Base-by-base conservation (phyloP, 2,888 invertebrate genomes). In the Lepas anatifera region DNA sequence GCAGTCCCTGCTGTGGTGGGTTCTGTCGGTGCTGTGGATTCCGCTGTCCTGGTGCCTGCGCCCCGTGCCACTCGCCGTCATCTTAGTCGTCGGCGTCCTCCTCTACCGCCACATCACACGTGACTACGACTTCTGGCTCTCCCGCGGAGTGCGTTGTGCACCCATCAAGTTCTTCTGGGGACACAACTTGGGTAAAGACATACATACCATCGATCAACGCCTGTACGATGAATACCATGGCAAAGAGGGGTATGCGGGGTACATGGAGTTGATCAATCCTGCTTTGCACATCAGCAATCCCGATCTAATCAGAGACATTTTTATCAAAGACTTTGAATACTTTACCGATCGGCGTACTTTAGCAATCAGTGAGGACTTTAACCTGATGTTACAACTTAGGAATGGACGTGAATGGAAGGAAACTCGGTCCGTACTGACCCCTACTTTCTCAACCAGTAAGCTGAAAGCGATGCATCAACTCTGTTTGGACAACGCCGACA, bases 401-500 rank as follows among this genome's bases (percentile, higher is more conserved):
- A 35, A 35, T 11, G 64, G 39, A 3, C 22, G 8, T 22, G 13
- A 64, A 18, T 64, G 64, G 64, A 64, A 64, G 64, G 64, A 37
- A 2, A n/a, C 25, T 8, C 22, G 64, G 8, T 2, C 37, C 10
- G n/a, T 37, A 4, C 35, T 64, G 64, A 11, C 64, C 1, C 64
- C 64, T 2, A 35, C 64, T 13, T 64, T 64, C n/a, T 64, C 64
- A 10, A 25, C 35, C n/a, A 64, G 64, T 13, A 64, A 64, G 64
- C 64, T 64, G 37, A 64, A 39, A 25, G 37, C n/a, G 25, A 37
- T 64, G 64, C 64, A 64, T 37, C 37, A 64, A 16, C n/a, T 64
- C 25, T 37, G 37, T 3, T 11, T 64, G 11, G 64, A 64, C n/a
- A 64, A 37, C 39, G 64, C 64, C 64, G 13, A 3, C 37, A 64